A percentile compares a stretch with the other conserved stretches of the same genome.
Conservation (phyloP, 2,113 vertebrate species). For the Actenoides hombroni region DNA sequence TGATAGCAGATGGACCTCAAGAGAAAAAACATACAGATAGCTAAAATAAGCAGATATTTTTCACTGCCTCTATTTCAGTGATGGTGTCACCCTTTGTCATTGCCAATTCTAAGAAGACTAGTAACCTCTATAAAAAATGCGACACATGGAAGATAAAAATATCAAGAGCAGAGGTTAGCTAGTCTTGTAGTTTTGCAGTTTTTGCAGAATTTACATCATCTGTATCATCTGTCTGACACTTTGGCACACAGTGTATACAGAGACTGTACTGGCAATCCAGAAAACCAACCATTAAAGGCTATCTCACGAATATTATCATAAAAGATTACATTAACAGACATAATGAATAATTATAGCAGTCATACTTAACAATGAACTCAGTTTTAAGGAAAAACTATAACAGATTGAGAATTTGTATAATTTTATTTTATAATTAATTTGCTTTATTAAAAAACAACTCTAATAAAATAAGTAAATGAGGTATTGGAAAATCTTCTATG, state of each 20-base stretch:
- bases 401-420: neutral
- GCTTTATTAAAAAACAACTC: neutral
- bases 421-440: neutral
- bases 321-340: neutral
- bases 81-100: slow-evolving; percentile 5
- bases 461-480: neutral
- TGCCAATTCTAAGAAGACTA: slow-evolving; percentile 10
- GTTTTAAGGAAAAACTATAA: neutral
- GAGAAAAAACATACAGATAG: neutral
- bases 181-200: neutral
- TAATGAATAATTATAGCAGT: neutral
- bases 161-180: neutral
- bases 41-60: slow-evolving; percentile 48
- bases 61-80: neutral
- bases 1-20: slow-evolving; percentile 47
- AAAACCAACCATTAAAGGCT: neutral
- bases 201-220: neutral
- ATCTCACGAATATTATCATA: neutral
- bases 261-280: neutral
- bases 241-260: neutral
- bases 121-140: neutral
- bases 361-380: neutral
- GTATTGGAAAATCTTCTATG: neutral
- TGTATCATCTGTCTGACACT: neutral
- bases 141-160: slow-evolving; percentile 19